Evolutionary conservation across 2,888 invertebrate genomes (phyloP).

Genomic region (Chirona hameri): DNA sequence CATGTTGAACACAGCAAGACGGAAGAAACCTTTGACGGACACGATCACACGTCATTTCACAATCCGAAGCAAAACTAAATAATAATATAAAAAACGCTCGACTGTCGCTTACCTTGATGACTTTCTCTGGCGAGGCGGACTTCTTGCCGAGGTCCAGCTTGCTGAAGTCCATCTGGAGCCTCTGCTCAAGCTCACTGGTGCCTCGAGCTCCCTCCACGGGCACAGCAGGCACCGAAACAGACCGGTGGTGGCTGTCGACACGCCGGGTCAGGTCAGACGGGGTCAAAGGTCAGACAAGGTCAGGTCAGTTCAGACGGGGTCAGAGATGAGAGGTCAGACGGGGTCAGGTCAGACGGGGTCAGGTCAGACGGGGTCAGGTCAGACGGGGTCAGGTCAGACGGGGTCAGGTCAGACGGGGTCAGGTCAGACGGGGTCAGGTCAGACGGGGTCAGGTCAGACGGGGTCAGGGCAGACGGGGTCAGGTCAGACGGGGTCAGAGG

Average conservation of each 20-base stretch:
- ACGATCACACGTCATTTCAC: no score
- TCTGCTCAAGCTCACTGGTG: constrained; percentile 11
- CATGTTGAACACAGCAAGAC: no score
- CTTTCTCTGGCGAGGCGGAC: constrained; percentile 12
- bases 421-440: not conserved
- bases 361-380: not conserved
- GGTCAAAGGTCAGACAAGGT: not conserved
- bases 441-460: not conserved
- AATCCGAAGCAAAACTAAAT: no score
- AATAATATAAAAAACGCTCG: no score
- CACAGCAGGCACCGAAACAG: not conserved
- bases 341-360: not conserved
- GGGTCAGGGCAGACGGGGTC: not conserved
- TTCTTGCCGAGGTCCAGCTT: constrained; percentile 29
- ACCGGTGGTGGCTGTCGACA: constrained; percentile 9
- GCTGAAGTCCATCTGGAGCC: constrained; percentile 33
- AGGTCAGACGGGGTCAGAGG: not conserved
- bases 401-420: not conserved
- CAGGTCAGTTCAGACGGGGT: no score
- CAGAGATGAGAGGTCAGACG: not conserved
- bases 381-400: not conserved
- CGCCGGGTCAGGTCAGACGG: not conserved
- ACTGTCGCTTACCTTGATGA: constrained; percentile 28
- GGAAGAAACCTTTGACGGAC: no score
- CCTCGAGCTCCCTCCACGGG: not conserved